Conservation (phyloP, 64 coral and sea anemone species). For the Montipora capricornis region DNA sequence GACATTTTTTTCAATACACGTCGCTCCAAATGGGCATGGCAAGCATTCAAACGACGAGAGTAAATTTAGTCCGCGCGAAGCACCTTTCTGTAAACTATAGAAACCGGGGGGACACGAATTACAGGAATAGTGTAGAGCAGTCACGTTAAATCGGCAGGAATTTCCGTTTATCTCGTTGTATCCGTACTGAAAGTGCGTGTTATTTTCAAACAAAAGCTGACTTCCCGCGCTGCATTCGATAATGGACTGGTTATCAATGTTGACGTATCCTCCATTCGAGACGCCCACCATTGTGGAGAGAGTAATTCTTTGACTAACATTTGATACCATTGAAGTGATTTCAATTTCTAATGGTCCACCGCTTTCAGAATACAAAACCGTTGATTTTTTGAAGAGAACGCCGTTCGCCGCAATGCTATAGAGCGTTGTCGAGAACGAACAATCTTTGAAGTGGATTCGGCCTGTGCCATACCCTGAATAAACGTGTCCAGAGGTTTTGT, state of each 20-base stretch:
- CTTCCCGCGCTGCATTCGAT: slow-evolving; percentile 27
- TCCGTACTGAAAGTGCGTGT: background rate
- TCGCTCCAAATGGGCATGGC: slow-evolving; percentile 41
- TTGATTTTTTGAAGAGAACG: too few species aligned
- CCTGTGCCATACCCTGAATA: slow-evolving; percentile 23
- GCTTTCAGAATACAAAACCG: slow-evolving; percentile 26
- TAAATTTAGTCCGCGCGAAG: background rate
- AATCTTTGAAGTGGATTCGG: slow-evolving; percentile 18
- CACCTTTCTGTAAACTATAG: slow-evolving; percentile 24
- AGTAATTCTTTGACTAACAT: background rate
- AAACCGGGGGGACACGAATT: background rate
- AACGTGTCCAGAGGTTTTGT: slow-evolving; percentile 12
- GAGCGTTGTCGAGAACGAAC: background rate
- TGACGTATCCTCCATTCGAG: slow-evolving; percentile 25
- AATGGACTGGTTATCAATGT: slow-evolving; percentile 2
- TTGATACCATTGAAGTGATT: slow-evolving; percentile 23
- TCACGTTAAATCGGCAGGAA: slow-evolving; percentile 9
- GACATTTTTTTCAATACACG: background rate
- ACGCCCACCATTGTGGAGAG: background rate
- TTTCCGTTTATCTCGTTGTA: background rate
- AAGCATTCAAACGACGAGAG: background rate
- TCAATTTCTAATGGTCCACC: slow-evolving; percentile 8
- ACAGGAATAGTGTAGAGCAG: slow-evolving; percentile 2
- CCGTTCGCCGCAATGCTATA: too few species aligned
- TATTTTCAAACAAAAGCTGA: background rate